Conservation (phyloP, 2,888 invertebrate genomes). For the Ypsolopha sequella region DNA sequence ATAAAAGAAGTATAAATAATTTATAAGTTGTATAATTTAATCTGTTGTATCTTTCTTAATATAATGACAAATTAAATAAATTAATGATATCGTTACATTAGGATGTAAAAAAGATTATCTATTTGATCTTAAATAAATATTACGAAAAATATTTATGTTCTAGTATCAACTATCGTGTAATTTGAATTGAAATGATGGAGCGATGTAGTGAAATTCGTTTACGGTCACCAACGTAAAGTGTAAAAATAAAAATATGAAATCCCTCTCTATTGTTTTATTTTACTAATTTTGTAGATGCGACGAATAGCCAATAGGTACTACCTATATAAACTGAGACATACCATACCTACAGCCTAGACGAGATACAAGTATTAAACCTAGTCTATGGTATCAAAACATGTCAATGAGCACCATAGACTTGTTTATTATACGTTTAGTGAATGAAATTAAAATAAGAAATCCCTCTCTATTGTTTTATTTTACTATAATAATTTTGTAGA, state of each 20-base stretch:
- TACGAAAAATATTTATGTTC: constrained; percentile 70
- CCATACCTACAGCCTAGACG: no score
- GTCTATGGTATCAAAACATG: no score
- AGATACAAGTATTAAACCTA: no score
- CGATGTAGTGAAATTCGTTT: constrained; percentile 69
- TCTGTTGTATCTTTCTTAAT: constrained; percentile 67
- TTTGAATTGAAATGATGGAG: constrained; percentile 53
- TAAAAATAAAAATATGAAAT: constrained; percentile 67
- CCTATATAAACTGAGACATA: no score
- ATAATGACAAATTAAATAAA: constrained; percentile 63
- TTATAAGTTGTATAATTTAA: constrained; percentile 64
- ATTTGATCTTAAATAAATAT: constrained; percentile 64
- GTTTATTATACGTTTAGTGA: no score
- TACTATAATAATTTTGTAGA: no score
- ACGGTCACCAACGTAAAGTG: constrained; percentile 67
- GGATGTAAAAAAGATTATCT: constrained; percentile 71
- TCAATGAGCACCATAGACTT: no score
- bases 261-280: constrained; percentile 54
- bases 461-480: no score
- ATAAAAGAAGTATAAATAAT: constrained; percentile 55
- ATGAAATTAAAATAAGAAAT: no score
- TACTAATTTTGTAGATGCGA: no score
- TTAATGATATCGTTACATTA: constrained; percentile 66
- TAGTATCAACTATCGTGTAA: constrained; percentile 67
- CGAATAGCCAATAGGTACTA: no score